Evolutionary conservation across 2,888 invertebrate species (phyloP), one percentile per base, ranked within the genome.

Genomic region (Hermaeophaga mercurialis): DNA sequence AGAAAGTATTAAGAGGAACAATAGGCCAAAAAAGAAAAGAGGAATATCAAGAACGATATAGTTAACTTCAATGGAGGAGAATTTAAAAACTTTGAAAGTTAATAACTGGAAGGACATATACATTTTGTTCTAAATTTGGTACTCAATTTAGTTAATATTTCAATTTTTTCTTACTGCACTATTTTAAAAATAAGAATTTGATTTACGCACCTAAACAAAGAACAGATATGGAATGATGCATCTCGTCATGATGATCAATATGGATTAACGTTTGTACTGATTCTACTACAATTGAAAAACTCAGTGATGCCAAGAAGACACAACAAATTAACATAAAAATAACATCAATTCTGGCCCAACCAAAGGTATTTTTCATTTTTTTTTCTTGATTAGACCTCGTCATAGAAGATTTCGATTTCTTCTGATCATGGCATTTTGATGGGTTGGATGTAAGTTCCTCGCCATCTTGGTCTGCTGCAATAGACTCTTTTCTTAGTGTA

Each of bases 321-420:
- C 89, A 90, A 46, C 90, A 89, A 2, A 90, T 86, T 36, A 94
- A 78, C 80, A 91, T 87, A 34, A 90, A 88, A 5, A 94, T 81
- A n/a, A 94, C 89, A 70, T 94, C 93, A 47, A 94, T 89, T 61
- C 94, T 84, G 2, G 93, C 90, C 94, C 94, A 94, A 6, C 94
- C 94, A 70, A 95, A 95, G 0, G 94, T 95, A 75, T 94, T 94
- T 59, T 88, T 87, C 55, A 94, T 80, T 61, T 82, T 81, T 28
- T 80, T 79, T 65, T 89, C 90, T 3, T 76, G 84, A 66, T 73
- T 82, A 70, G 73, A 55, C 9, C 61, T 55, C 4, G 55, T 41
- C 1, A 52, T 19, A 0, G 66, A 64, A 22, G 60, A 24, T 43
- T 66, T 59, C 1, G 64, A 46, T 47, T 65, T 61, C 2, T 61